Evolutionary conservation across 2,113 vertebrate genomes (phyloP).

Genomic region (Pteropus alecto): DNA sequence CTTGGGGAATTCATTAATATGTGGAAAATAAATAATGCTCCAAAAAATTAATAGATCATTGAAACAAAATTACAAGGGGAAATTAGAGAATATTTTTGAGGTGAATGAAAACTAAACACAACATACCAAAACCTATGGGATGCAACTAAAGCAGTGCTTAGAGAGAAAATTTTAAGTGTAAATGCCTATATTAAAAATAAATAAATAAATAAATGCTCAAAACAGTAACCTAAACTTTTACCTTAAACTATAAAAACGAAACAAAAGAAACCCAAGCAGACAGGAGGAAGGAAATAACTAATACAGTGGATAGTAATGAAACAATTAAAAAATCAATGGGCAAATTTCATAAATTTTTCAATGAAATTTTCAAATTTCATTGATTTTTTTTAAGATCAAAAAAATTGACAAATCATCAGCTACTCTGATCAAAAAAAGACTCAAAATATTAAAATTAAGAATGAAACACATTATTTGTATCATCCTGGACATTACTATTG

Average conservation of each 20-base stretch:
- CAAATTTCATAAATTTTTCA: neutral
- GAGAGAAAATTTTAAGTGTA: neutral
- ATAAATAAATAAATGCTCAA: neutral
- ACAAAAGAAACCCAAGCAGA: neutral
- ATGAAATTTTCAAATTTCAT: no score
- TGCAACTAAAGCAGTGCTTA: neutral
- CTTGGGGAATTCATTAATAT: neutral
- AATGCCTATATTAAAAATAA: neutral
- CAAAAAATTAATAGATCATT: neutral
- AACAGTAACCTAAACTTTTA: neutral
- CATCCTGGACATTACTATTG: neutral
- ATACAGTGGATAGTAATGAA: neutral
- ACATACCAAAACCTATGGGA: neutral
- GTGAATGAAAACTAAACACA: neutral
- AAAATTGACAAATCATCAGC: neutral
- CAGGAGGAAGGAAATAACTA: neutral
- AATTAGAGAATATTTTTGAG: neutral
- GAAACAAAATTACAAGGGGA: neutral
- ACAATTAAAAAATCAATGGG: neutral
- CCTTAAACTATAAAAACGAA: neutral
- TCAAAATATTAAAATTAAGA: neutral
- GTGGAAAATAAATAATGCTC: neutral
- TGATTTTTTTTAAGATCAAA: neutral
- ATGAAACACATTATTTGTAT: neutral
- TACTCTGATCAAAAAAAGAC: neutral